phyloP scores from a whole-genome alignment of 2,888 invertebrate genomes.

The Lutraria lutraria region DNA sequence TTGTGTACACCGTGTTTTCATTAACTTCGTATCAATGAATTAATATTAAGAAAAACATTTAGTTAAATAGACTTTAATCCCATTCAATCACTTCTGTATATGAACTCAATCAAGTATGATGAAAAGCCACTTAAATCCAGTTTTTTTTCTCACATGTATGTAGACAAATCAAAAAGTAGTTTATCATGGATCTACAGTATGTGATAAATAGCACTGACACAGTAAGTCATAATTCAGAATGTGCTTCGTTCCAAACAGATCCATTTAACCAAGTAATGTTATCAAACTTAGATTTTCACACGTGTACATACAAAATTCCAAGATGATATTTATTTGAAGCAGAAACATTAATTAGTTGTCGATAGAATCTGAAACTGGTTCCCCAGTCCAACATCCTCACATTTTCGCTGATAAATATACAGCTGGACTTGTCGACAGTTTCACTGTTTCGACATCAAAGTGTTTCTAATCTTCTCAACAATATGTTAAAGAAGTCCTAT shows the following conservation, averaged over 20 bases:
- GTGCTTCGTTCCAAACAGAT: not conserved
- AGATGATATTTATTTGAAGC: not conserved
- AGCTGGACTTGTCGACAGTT: not conserved
- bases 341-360: not conserved
- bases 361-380: constrained; percentile 2
- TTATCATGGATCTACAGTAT: not conserved
- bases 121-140: not conserved
- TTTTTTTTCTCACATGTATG: not conserved
- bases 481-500: not conserved
- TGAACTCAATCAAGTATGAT: not conserved
- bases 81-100: not conserved
- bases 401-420: not conserved
- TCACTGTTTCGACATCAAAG: not conserved
- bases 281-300: not conserved
- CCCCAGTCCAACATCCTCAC: not conserved
- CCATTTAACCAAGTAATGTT: not conserved
- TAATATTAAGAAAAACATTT: constrained; percentile 1
- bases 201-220: not conserved
- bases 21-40: not conserved
- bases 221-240: not conserved
- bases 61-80: not conserved
- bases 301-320: not conserved
- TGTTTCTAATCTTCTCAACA: not conserved
- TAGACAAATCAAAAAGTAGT: not conserved
- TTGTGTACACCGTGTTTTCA: not conserved